Evolutionary conservation across 2,113 vertebrate species (phyloP).

Genomic region (Ceyx cyanopectus): DNA sequence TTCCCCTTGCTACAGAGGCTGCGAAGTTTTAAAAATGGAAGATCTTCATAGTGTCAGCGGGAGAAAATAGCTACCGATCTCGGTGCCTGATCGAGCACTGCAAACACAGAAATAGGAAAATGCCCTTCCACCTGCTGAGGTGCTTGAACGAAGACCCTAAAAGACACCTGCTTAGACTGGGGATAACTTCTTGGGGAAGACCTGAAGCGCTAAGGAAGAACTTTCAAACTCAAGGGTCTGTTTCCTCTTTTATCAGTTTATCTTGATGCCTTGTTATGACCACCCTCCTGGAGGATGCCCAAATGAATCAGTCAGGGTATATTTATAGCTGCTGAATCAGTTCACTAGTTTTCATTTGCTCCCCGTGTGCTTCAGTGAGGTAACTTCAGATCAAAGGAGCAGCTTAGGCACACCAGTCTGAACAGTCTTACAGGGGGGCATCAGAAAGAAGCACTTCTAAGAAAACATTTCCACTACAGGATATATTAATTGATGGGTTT

Average conservation of each 20-base stretch:
- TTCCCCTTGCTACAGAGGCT: neutral
- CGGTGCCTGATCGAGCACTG: neutral
- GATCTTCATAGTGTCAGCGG: no score
- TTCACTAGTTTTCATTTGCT: neutral
- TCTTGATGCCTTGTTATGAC: neutral
- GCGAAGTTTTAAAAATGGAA: neutral
- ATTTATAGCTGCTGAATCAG: neutral
- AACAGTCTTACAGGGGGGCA: neutral
- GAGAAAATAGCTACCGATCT: fast-evolving
- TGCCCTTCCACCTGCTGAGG: neutral
- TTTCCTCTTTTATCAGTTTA: neutral
- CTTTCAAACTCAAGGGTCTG: neutral
- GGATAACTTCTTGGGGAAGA: fast-evolving
- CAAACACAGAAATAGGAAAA: fast-evolving
- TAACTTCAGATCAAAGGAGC: neutral
- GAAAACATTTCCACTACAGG: neutral
- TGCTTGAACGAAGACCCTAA: fast-evolving
- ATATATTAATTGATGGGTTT: neutral
- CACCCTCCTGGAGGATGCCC: neutral
- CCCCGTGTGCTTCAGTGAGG: fast-evolving
- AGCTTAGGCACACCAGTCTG: neutral
- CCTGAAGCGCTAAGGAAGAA: fast-evolving
- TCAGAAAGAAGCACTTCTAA: neutral
- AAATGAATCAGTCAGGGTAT: neutral
- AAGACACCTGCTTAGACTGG: fast-evolving